A percentile compares a stretch with the other conserved stretches of the same genome.
phyloP scores from a whole-genome alignment of 2,888 invertebrate genomes.

The Aleiodes alternator region DNA sequence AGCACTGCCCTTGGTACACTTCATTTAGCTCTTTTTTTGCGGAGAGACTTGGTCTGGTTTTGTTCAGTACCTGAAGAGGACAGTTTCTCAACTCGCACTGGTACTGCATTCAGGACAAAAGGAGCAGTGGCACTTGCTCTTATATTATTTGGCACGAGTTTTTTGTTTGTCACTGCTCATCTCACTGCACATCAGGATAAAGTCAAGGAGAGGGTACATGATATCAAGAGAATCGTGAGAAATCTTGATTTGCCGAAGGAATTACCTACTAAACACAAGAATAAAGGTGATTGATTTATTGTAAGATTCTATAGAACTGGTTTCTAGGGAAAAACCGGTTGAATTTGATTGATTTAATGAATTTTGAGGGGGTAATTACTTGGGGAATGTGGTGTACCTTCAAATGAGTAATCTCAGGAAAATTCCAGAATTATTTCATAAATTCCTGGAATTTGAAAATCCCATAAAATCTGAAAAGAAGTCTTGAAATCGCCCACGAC shows the following conservation, averaged over 20 bases:
- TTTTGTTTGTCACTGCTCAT: conserved; percentile 96
- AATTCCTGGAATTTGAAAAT: too few species aligned
- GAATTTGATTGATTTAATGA: too few species aligned
- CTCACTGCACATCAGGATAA: conserved; percentile 94
- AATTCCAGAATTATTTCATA: too few species aligned
- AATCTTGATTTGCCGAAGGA: conserved; percentile 89
- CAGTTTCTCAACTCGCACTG: conserved; percentile 90
- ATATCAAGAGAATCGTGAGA: conserved; percentile 89
- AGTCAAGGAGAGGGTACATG: conserved; percentile 89
- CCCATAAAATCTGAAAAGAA: too few species aligned
- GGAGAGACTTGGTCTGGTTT: conserved; percentile 96
- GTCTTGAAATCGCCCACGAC: too few species aligned
- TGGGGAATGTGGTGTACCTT: too few species aligned
- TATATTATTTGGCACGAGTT: conserved; percentile 95
- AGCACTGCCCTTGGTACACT: conserved; percentile 81
- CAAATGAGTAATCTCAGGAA: too few species aligned
- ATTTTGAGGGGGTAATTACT: too few species aligned
- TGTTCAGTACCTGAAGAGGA: conserved; percentile 95
- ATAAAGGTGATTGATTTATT: conserved; percentile 78
- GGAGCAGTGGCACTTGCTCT: conserved; percentile 96
- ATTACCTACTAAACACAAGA: conserved; percentile 86
- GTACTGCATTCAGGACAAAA: conserved; percentile 94
- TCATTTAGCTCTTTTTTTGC: conserved; percentile 90
- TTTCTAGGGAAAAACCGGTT: not conserved
- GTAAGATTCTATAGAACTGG: not conserved